phyloP scores from a whole-genome alignment of 1,140 invertebrate species.

The Pentalonia nigronervosa region DNA sequence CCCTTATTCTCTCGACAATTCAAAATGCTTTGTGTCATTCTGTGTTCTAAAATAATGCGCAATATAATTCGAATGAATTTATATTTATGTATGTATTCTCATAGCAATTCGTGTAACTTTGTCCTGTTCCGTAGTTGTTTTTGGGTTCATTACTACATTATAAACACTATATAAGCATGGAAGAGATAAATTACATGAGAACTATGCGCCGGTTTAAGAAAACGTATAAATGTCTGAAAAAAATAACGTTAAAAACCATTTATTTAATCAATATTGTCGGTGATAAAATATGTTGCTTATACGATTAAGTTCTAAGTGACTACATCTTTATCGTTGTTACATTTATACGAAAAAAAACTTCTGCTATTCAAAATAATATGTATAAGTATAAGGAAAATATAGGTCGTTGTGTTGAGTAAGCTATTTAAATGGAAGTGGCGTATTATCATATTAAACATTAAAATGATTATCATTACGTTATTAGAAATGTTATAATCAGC shows the following conservation, averaged over 20 bases:
- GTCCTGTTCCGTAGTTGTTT: not conserved
- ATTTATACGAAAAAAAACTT: not conserved
- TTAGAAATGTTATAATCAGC: not conserved
- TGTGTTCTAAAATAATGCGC: not conserved
- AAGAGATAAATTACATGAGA: not conserved
- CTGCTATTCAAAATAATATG: not conserved
- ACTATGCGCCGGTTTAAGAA: not conserved
- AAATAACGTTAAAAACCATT: not conserved
- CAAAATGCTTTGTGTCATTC: not conserved
- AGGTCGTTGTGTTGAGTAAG: not conserved
- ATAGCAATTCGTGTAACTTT: not conserved
- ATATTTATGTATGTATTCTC: not conserved
- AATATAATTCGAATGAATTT: not conserved
- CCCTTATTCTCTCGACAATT: not conserved
- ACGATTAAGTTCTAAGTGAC: not conserved
- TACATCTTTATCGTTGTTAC: not conserved
- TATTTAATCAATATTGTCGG: not conserved
- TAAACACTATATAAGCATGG: not conserved
- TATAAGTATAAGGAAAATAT: not conserved
- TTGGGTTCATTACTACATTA: not conserved
- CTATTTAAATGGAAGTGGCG: not conserved
- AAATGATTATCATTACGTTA: not conserved
- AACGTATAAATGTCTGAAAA: not conserved
- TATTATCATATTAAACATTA: not conserved
- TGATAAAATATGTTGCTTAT: not conserved